Evolutionary conservation across 2,113 vertebrate genomes (phyloP).

Genomic region (Amblyornis subalaris): DNA sequence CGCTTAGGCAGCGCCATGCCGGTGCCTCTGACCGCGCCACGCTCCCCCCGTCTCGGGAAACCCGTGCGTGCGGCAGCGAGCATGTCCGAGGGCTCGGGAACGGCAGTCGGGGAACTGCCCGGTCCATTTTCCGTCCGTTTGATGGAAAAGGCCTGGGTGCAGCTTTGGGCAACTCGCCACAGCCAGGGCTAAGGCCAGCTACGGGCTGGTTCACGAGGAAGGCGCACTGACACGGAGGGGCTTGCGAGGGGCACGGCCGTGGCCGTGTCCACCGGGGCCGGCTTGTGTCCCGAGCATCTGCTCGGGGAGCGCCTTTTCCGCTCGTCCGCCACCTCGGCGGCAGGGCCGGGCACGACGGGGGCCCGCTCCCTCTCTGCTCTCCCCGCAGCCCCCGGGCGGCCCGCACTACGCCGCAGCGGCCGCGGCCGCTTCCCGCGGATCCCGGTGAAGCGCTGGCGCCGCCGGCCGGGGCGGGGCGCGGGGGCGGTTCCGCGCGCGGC

Average conservation of each 20-base stretch:
- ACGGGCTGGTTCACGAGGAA: accelerated
- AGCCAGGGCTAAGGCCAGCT: accelerated
- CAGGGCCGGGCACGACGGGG: not conserved
- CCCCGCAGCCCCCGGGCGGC: accelerated
- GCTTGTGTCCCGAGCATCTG: not conserved
- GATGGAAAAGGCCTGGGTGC: accelerated
- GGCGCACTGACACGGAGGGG: accelerated
- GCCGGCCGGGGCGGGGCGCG: not conserved
- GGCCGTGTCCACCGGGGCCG: accelerated
- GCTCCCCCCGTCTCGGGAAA: accelerated
- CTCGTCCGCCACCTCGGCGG: accelerated
- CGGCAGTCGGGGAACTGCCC: accelerated
- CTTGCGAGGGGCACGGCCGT: accelerated
- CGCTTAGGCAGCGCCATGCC: accelerated
- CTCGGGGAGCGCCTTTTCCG: not conserved
- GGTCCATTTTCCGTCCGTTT: accelerated
- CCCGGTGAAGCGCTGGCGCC: not conserved
- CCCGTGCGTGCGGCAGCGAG: accelerated
- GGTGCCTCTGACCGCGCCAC: accelerated
- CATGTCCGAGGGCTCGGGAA: accelerated
- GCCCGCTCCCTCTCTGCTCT: accelerated
- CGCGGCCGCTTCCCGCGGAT: accelerated
- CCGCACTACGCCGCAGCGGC: not conserved
- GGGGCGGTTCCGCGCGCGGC: not conserved
- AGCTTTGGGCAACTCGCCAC: accelerated